Percentiles rank a stretch among this genome's conserved stretches.
phyloP scores from a whole-genome alignment of 2,797 vertebrate species.

The Setipinna tenuifilis region DNA sequence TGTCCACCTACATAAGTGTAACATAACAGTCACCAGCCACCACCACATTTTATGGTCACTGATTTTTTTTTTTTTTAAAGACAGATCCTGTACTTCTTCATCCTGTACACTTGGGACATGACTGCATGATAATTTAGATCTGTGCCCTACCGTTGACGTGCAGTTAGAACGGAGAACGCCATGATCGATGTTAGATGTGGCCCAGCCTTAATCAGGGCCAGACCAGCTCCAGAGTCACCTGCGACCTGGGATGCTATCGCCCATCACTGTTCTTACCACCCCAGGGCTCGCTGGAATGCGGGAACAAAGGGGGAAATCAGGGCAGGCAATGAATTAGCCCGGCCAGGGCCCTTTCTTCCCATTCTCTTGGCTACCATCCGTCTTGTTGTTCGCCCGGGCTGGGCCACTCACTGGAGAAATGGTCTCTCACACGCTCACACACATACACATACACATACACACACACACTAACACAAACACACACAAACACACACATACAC shows the following conservation, averaged over 20 bases:
- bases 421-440: slow-evolving; percentile 9
- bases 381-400: slow-evolving; percentile 26
- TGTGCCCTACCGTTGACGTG: background rate
- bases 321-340: slow-evolving; percentile 60
- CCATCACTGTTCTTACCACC: slow-evolving; percentile 60
- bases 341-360: slow-evolving; percentile 59
- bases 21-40: background rate
- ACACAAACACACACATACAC: background rate
- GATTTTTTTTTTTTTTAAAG: background rate
- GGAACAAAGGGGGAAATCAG: slow-evolving; percentile 66
- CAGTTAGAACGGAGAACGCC: background rate
- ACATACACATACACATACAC: slow-evolving; percentile 27
- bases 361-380: slow-evolving; percentile 28
- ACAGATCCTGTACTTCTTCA: background rate
- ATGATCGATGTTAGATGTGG: background rate
- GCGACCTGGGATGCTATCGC: slow-evolving; percentile 23
- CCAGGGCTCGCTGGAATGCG: slow-evolving; percentile 66
- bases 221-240: slow-evolving; percentile 2
- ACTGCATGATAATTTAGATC: background rate
- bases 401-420: slow-evolving; percentile 14
- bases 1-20: background rate
- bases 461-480: too few species aligned
- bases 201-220: background rate
- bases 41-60: background rate
- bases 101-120: background rate